A percentile compares a stretch with the other conserved stretches of the same genome.
Conservation (phyloP, 2,113 vertebrate genomes). For the Cryptoleucopteryx plumbea region DNA sequence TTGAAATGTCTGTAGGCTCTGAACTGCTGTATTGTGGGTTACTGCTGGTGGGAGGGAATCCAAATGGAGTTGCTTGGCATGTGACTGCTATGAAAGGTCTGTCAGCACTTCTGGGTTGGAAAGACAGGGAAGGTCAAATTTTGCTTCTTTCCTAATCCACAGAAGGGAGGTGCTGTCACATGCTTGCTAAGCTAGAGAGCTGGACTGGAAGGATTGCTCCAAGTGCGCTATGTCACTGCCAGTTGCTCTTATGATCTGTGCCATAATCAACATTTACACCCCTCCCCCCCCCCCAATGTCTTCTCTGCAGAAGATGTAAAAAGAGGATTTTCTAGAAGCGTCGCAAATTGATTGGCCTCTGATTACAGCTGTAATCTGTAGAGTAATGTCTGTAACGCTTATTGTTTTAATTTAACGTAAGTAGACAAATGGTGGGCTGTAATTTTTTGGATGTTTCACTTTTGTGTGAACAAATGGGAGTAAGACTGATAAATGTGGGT, state of each 20-base stretch:
- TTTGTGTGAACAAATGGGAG: not conserved
- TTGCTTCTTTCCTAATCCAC: not conserved
- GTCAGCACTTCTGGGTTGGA: not conserved
- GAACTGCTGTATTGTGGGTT: not conserved
- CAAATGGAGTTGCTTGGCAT: not conserved
- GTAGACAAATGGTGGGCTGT: not conserved
- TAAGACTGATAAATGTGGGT: not conserved
- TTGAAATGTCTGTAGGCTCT: not conserved
- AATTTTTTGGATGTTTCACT: not conserved
- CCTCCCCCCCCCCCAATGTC: rapidly evolving
- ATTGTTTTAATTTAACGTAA: not conserved
- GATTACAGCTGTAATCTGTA: not conserved
- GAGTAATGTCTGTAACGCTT: not conserved
- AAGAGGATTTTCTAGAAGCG: not conserved
- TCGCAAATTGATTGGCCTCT: not conserved
- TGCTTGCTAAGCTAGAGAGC: not conserved
- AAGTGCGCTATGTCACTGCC: rapidly evolving
- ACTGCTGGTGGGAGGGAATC: not conserved
- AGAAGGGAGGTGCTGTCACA: not conserved
- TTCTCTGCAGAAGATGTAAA: not conserved
- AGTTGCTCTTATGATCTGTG: not conserved
- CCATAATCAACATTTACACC: not conserved
- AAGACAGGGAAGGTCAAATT: not conserved
- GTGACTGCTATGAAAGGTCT: not conserved
- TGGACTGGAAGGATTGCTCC: not conserved